Base-by-base conservation (phyloP, 64 coral and sea anemone genomes). In the Montipora efflorescens region DNA sequence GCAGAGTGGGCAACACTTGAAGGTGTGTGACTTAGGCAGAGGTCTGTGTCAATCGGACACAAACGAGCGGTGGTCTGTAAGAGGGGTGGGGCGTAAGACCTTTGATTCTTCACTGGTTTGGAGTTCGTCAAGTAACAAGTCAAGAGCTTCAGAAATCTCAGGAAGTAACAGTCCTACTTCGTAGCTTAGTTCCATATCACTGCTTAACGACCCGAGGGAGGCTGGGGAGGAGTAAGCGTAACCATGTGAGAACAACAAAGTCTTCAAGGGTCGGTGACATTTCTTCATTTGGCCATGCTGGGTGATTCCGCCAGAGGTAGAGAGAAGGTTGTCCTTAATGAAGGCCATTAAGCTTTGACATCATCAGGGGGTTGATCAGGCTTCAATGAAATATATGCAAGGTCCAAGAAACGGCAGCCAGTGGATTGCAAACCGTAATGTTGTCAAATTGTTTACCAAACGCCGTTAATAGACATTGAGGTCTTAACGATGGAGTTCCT, bases 231-330 rank as follows among this genome's bases (percentile, higher is more conserved):
- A 91, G 45, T 47, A 91, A 69, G 2, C 55, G 8, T 7, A 93
- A 43, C 92, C 84, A 93, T 0, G 83, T 93, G 10, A 93, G 62
- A 14, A 88, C 76, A 16, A 93, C 48, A 21, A 80, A 76, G 16
- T 92, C 86, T 48, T 85, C 72, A 5, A 91, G 79, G 8, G 79
- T 58, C 21, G 79, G 90, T 1, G 90, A 76, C 1, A 76, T 50
- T 48, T 92, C 79, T n/a, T 81, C 89, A 51, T 47, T 1, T 73
- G 78, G 0, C 90, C 90, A 48, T 91, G 53, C 5, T 57, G 53
- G 10, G 53, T 57, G 53, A 57, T 57, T 57, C 53, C 0, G 78
- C 80, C 82, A 3, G 90, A 15, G 7, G 5, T 75, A 21, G 68
- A 21, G n/a, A 91, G 89, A 47, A 82, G 48, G 13, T 16, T 59